Evolutionary conservation across 1,140 invertebrate species (phyloP).

Genomic region (Gonioctena quinquepunctata): DNA sequence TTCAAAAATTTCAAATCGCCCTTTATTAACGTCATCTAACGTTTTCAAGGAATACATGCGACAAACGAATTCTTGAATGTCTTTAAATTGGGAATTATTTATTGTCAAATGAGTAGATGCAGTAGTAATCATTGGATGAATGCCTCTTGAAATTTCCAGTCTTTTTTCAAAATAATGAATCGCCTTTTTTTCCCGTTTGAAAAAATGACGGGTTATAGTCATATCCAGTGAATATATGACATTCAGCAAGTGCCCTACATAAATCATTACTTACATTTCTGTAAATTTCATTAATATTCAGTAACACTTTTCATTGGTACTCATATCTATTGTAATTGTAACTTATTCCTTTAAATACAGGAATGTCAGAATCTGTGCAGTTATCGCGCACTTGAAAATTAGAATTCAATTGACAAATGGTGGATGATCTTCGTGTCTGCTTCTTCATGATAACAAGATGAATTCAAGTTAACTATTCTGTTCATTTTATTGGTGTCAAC

Average conservation of each 20-base stretch:
- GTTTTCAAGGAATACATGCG: conserved; percentile 28
- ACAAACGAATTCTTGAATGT: conserved; percentile 6
- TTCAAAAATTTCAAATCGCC: conserved; percentile 26
- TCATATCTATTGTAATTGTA: no score
- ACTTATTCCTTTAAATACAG: no score
- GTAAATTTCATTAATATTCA: no score
- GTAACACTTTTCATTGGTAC: conserved; percentile 27
- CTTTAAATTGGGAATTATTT: background rate
- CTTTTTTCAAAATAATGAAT: background rate
- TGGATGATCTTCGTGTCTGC: conserved; percentile 30
- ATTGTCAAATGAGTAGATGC: background rate
- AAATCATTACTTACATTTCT: no score
- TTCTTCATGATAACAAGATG: conserved; percentile 34
- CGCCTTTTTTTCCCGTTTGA: conserved; percentile 19
- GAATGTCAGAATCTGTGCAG: conserved; percentile 37
- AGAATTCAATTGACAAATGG: conserved; percentile 29
- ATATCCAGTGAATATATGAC: conserved; percentile 17
- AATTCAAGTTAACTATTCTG: conserved; percentile 28
- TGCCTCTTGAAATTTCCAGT: background rate
- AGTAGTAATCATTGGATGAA: background rate
- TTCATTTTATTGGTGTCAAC: conserved; percentile 25
- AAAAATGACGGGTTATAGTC: background rate
- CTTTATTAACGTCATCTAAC: conserved; percentile 33
- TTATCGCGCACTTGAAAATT: conserved; percentile 30
- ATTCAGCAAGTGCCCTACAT: no score